A percentile compares a stretch with the other conserved stretches of the same genome.
These are phyloP conservation scores for Anomalospiza imberbis DNA, from an alignment of 2,797 vertebrate genomes.

Conservation along the genomic window DNA sequence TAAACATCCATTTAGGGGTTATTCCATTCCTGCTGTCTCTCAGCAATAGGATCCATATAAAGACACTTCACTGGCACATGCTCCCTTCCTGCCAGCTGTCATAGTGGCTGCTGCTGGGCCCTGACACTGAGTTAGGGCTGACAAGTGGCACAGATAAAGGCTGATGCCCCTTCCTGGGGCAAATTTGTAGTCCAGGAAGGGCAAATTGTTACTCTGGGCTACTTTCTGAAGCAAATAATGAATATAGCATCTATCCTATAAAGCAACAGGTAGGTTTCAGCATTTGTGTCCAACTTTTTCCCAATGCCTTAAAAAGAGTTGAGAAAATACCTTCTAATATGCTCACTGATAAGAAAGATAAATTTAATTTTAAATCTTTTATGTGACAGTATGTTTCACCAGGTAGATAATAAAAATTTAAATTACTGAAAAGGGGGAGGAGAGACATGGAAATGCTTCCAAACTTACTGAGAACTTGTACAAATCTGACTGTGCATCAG, in stretches of 20 bases:
- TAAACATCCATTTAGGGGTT: background rate
- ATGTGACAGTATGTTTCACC: background rate
- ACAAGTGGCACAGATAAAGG: background rate
- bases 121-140: background rate
- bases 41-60: background rate
- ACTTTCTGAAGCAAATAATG: background rate
- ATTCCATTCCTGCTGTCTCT: background rate
- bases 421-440: background rate
- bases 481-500: background rate
- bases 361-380: background rate
- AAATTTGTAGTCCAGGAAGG: background rate
- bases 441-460: background rate
- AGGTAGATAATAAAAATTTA: background rate
- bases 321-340: background rate
- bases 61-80: background rate
- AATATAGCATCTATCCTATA: background rate
- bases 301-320: background rate
- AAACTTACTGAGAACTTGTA: background rate
- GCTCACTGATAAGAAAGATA: background rate
- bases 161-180: background rate
- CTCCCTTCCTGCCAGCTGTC: conserved; percentile 1
- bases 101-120: background rate
- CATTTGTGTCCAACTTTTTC: background rate
- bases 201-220: background rate
- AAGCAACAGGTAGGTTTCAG: background rate